A percentile compares a stretch with the other conserved stretches of the same genome.
Conservation (phyloP, 2,113 vertebrate species). For the Puffinus mauretanicus region DNA sequence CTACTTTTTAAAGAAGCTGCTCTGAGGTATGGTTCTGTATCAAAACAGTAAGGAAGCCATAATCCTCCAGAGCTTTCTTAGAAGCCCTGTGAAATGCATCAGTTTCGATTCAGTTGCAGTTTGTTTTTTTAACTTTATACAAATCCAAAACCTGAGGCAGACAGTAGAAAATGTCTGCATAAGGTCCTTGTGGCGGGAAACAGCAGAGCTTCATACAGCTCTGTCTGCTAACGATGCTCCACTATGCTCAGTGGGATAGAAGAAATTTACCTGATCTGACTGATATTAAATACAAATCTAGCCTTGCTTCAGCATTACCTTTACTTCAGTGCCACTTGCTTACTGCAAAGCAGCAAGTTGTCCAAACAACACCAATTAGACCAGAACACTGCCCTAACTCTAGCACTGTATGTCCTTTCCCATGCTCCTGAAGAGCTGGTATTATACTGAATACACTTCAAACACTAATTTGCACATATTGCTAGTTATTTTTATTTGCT, state of each 20-base stretch:
- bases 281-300: neutral
- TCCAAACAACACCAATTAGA: neutral
- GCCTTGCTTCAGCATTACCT: neutral
- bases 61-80: neutral
- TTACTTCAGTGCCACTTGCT: neutral
- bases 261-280: neutral
- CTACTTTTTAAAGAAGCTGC: neutral
- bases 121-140: neutral
- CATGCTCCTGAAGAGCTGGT: neutral
- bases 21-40: neutral
- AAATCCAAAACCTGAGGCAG: neutral
- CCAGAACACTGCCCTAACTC: neutral
- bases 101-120: neutral
- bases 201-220: neutral
- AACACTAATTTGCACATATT: neutral
- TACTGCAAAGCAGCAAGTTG: neutral
- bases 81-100: neutral
- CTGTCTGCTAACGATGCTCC: neutral
- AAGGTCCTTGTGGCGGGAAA: neutral
- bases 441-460: rapidly evolving
- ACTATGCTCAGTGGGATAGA: rapidly evolving
- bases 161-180: neutral
- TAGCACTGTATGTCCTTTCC: neutral
- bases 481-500: neutral
- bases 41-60: neutral